Percentiles rank a stretch among this genome's conserved stretches.
Conservation (phyloP, 2,797 vertebrate genomes). For the Menidia menidia region DNA sequence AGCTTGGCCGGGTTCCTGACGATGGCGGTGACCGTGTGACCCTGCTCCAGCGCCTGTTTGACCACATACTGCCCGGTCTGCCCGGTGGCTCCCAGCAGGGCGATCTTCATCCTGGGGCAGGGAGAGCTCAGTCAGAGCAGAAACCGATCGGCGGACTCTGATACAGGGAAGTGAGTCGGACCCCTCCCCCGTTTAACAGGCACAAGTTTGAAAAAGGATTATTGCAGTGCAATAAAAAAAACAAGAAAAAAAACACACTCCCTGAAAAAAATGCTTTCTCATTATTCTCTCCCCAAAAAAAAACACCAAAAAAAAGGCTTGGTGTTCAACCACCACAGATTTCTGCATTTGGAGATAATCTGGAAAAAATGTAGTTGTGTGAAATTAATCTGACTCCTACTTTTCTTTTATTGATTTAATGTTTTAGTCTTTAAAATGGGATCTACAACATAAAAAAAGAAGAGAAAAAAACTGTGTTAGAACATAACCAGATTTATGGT, state of each 20-base stretch:
- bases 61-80: slow-evolving; percentile 83
- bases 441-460: too few species aligned
- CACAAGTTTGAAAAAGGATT: slow-evolving; percentile 44
- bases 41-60: slow-evolving; percentile 82
- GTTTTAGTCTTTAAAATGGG: too few species aligned
- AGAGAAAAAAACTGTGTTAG: too few species aligned
- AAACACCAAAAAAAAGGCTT: too few species aligned
- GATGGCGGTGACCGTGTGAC: slow-evolving; percentile 83
- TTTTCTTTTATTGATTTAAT: too few species aligned
- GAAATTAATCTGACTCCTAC: too few species aligned
- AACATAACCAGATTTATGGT: too few species aligned
- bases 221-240: slow-evolving; percentile 35
- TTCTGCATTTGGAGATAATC: too few species aligned
- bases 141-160: background rate
- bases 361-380: background rate
- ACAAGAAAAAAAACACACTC: background rate
- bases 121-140: slow-evolving; percentile 10
- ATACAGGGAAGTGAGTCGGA: background rate
- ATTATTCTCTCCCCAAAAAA: too few species aligned
- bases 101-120: slow-evolving; percentile 80
- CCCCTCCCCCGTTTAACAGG: slow-evolving; percentile 42
- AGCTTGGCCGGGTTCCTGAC: slow-evolving; percentile 83
- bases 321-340: too few species aligned
- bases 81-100: slow-evolving; percentile 84
- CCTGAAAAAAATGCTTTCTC: slow-evolving; percentile 22